phyloP scores from a whole-genome alignment of 2,113 vertebrate genomes.

The Gnathonemus echidnorhynchus region DNA sequence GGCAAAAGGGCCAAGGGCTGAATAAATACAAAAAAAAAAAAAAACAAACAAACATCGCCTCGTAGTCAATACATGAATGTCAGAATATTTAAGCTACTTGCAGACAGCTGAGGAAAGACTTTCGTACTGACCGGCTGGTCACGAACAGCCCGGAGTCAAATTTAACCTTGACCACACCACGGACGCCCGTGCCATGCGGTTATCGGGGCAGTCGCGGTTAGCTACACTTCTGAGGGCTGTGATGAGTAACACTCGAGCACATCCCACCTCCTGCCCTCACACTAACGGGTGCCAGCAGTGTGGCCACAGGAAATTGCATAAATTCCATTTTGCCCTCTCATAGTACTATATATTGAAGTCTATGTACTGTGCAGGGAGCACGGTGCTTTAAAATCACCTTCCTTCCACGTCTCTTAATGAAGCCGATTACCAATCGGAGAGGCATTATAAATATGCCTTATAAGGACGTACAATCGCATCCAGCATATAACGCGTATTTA shows the following conservation, averaged over 20 bases:
- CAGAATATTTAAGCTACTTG: background rate
- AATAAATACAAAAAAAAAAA: too few relatives aligned
- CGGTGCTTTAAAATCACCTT: background rate
- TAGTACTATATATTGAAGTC: background rate
- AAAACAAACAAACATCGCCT: background rate
- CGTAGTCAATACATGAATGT: background rate
- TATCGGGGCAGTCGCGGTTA: background rate
- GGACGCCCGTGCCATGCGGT: background rate
- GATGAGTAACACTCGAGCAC: background rate
- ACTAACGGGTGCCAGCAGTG: background rate
- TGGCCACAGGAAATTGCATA: background rate
- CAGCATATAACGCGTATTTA: background rate
- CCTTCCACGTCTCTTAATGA: background rate
- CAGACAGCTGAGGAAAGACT: background rate
- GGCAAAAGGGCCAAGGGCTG: background rate
- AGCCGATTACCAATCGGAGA: background rate
- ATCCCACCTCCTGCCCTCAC: background rate
- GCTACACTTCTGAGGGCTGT: background rate
- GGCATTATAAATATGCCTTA: background rate
- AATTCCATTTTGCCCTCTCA: background rate
- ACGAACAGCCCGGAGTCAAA: background rate
- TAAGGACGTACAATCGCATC: background rate
- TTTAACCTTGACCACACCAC: background rate
- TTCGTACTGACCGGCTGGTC: background rate
- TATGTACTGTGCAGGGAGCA: background rate